Evolutionary conservation across 2,797 vertebrate species (phyloP), one percentile per base, ranked within the genome.

Genomic region (Rhinatrema bivittatum): DNA sequence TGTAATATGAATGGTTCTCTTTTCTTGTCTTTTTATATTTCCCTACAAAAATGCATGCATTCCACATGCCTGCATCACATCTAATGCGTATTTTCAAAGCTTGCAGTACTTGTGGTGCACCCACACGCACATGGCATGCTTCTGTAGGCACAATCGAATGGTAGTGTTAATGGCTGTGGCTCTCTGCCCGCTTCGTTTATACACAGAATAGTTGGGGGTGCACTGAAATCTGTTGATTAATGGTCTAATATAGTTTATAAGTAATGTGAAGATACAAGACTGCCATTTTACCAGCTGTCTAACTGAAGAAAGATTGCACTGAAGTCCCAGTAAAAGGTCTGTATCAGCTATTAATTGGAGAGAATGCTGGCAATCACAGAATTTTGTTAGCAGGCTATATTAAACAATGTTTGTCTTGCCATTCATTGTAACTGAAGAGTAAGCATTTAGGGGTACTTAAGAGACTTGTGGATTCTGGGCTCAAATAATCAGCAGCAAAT

Each of bases 331-430:
- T 29, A 32, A 55, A 62, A 74, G 56, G 54, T 70, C 50, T 35
- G 1, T 59, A 50, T 70, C 56, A 55, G 59, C 50, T 68, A 69
- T 77, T 73, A 71, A 75, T 68, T 64, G 71, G 52, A 20, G 53
- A 46, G 52, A 70, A 57, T 47, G 42, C 52, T 56, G 62, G 46
- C 59, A 65, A 39, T 55, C 66, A 50, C 62, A 57, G 79, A 70
- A 74, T 76, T 72, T 55, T 45, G 57, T 74, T 74, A 70, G 76
- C 48, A 14, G 53, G 54, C 66, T 67, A 45, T 65, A 62, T 79
- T 79, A 78, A 79, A 68, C 72, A 74, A 62, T 82, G 77, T 81
- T 84, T 84, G 70, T 76, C 70, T 84, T 83, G 62, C 71, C 41
- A 29, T 72, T 74, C 66, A 74, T 64, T 65, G 64, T 59, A 70